A percentile compares a stretch with the other conserved stretches of the same genome.
Conservation (phyloP, 2,797 vertebrate species). For the Rhadinocentrus ornatus region DNA sequence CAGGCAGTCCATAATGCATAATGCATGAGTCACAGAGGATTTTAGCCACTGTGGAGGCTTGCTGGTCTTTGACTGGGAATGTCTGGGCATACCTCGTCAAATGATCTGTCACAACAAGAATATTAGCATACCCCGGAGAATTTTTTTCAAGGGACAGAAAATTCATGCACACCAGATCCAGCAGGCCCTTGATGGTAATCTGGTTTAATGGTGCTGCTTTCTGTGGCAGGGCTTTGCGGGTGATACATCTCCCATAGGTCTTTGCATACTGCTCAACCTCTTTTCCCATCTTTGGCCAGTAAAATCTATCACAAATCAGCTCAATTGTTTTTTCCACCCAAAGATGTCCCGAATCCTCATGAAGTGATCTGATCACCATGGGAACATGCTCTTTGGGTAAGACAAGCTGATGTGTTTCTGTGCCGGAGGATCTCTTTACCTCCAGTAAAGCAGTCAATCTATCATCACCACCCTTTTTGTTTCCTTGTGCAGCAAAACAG, state of each 20-base stretch:
- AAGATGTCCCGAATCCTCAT: neutral
- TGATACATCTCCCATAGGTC: neutral
- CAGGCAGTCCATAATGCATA: constrained; percentile 7
- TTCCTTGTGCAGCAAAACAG: neutral
- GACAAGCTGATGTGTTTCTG: neutral
- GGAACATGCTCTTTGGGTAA: neutral
- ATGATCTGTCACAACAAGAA: constrained; percentile 33
- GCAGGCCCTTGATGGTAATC: constrained; percentile 2
- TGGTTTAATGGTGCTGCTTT: constrained; percentile 3
- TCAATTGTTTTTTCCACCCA: neutral
- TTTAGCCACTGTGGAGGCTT: constrained; percentile 5
- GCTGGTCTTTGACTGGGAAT: constrained; percentile 34
- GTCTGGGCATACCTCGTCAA: constrained; percentile 29
- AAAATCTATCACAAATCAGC: neutral
- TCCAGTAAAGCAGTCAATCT: neutral
- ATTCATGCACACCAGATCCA: constrained; percentile 23
- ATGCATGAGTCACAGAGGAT: neutral
- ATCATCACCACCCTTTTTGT: neutral
- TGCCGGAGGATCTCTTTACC: accelerated
- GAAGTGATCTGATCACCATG: neutral
- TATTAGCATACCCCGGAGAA: neutral
- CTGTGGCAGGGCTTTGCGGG: neutral
- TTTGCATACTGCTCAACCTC: neutral
- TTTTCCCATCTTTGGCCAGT: neutral
- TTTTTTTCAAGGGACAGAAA: constrained; percentile 11